Conservation (phyloP, 2,113 vertebrate genomes). For the Elanus axillaris region DNA sequence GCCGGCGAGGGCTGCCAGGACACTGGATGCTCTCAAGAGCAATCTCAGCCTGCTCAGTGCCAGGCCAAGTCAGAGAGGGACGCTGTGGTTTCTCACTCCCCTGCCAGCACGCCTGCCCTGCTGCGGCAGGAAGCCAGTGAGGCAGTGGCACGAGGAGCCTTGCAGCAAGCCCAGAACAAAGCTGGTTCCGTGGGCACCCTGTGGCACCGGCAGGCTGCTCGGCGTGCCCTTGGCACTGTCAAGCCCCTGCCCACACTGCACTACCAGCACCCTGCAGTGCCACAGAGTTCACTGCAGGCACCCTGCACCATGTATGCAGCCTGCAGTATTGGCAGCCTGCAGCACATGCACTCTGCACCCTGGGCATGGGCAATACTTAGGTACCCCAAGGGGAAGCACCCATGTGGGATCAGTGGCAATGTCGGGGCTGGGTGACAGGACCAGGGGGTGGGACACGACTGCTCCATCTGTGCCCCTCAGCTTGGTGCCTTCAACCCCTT, state of each 20-base stretch:
- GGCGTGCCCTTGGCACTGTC: neutral
- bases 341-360: too few species aligned
- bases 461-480: neutral
- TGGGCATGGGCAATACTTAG: neutral
- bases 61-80: neutral
- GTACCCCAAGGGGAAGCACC: neutral
- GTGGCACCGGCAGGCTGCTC: neutral
- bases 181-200: accelerated
- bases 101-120: neutral
- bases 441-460: accelerated
- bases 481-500: neutral
- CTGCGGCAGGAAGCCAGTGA: neutral
- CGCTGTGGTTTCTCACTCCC: neutral
- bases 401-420: neutral
- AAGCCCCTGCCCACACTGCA: neutral
- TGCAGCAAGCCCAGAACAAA: accelerated
- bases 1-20: neutral
- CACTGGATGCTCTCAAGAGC: neutral
- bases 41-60: neutral
- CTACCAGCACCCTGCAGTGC: neutral
- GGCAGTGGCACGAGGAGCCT: neutral
- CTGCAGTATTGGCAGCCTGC: neutral
- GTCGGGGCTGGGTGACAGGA: accelerated
- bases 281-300: neutral
- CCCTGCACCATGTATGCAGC: neutral